Conservation (phyloP, 2,797 vertebrate genomes). For the Microctenopoma stevenorrisi region DNA sequence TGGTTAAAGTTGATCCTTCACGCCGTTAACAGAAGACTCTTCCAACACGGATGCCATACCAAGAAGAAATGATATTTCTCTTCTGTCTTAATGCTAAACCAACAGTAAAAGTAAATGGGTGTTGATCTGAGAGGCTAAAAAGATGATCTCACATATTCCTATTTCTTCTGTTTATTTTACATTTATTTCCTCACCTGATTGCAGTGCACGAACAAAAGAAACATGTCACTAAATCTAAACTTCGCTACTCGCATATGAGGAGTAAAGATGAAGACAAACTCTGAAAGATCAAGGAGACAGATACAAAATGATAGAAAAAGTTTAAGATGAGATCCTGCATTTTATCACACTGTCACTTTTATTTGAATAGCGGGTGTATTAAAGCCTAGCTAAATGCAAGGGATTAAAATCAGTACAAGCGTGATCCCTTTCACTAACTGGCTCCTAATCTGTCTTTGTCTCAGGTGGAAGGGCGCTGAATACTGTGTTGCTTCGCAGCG, state of each 20-base stretch:
- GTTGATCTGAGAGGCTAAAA: constrained; percentile 7
- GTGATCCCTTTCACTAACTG: constrained; percentile 59
- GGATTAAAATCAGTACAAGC: constrained; percentile 66
- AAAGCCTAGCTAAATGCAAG: constrained; percentile 61
- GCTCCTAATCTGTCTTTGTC: constrained; percentile 63
- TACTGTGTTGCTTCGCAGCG: constrained; percentile 2
- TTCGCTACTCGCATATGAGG: background rate
- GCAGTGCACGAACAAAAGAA: background rate
- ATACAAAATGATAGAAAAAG: constrained; percentile 30
- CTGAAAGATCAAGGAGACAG: constrained; percentile 4
- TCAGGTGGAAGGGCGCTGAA: constrained; percentile 52
- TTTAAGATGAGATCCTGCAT: constrained; percentile 24
- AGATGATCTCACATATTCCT: constrained; percentile 51
- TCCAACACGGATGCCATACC: too few species aligned
- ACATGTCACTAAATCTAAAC: constrained; percentile 3
- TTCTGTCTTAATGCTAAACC: too few species aligned
- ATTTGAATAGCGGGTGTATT: constrained; percentile 62
- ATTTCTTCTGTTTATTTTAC: constrained; percentile 39
- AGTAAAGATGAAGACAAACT: background rate
- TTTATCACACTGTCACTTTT: constrained; percentile 58
- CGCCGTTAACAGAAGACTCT: too few species aligned
- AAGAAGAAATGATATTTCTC: too few species aligned
- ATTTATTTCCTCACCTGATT: constrained; percentile 5
- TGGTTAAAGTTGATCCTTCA: too few species aligned
- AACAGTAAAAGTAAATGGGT: too few species aligned